phyloP scores from a whole-genome alignment of 2,888 invertebrate species.

The Agrotis ipsilon region DNA sequence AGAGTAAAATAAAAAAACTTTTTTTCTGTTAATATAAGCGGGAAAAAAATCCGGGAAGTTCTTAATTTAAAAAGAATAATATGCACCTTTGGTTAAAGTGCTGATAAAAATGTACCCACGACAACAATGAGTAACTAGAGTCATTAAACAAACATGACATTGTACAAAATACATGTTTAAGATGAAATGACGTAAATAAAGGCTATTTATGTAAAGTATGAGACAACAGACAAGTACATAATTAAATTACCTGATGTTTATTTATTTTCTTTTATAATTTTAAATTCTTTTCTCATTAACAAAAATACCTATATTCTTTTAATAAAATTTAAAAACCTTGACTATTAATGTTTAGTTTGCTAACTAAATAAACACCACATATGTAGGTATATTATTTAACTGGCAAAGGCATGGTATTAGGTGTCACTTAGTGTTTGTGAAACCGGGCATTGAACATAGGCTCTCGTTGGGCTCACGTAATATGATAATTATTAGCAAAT shows the following conservation, averaged over 20 bases:
- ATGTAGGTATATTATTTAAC: too few relatives aligned
- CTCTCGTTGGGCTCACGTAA: too few relatives aligned
- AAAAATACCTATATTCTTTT: too few relatives aligned
- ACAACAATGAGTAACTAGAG: slow-evolving; percentile 28
- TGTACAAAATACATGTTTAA: slow-evolving; percentile 10
- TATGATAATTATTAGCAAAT: not conserved
- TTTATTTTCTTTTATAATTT: slow-evolving; percentile 7
- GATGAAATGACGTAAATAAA: slow-evolving; percentile 1
- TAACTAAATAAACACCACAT: too few relatives aligned
- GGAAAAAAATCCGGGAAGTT: slow-evolving; percentile 5
- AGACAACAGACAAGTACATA: not conserved
- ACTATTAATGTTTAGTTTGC: too few relatives aligned
- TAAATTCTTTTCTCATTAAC: not conserved
- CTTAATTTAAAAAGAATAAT: not conserved
- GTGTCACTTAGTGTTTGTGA: too few relatives aligned
- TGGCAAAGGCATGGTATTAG: too few relatives aligned
- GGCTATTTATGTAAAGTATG: not conserved
- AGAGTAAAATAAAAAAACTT: too few relatives aligned
- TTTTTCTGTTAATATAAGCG: too few relatives aligned
- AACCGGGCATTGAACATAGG: too few relatives aligned
- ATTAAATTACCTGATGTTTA: not conserved
- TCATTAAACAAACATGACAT: slow-evolving; percentile 25
- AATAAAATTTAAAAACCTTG: too few relatives aligned
- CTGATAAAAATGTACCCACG: slow-evolving; percentile 20
- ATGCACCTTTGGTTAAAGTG: not conserved